Conservation (phyloP, 2,797 vertebrate genomes). For the Enteromius treurensis region DNA sequence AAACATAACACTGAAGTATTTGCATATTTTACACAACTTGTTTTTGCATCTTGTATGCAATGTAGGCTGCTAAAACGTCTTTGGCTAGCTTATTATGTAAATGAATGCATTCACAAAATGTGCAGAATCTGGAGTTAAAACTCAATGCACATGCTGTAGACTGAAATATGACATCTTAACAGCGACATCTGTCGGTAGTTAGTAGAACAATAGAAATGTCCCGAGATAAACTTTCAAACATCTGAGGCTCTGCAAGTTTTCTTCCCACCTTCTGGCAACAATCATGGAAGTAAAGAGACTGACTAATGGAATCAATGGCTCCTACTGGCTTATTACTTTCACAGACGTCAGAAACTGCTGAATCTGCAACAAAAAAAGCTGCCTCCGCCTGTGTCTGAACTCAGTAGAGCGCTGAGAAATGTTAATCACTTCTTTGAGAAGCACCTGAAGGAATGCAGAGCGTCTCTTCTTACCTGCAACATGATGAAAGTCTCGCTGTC, state of each 20-base stretch:
- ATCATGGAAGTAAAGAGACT: not conserved
- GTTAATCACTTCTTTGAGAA: not conserved
- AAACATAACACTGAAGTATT: too few relatives aligned
- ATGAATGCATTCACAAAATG: too few relatives aligned
- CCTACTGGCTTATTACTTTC: not conserved
- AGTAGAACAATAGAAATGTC: conserved; percentile 14
- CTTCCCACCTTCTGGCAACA: conserved; percentile 1
- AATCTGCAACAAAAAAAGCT: not conserved
- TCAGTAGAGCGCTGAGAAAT: not conserved
- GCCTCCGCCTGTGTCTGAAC: not conserved
- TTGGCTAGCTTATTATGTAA: too few relatives aligned
- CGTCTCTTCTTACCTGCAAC: conserved; percentile 28
- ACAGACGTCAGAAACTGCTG: conserved; percentile 13
- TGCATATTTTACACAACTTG: too few relatives aligned
- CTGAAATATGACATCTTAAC: conserved; percentile 4
- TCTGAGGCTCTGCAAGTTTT: not conserved
- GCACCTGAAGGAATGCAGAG: not conserved
- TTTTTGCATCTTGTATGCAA: too few relatives aligned
- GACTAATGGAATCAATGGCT: conserved; percentile 1
- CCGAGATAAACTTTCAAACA: conserved; percentile 29
- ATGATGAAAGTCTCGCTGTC: conserved; percentile 8
- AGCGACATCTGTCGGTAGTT: conserved; percentile 37
- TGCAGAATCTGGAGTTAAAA: not conserved
- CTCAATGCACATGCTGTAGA: too few relatives aligned
- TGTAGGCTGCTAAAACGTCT: too few relatives aligned